A percentile compares a stretch with the other conserved stretches of the same genome.
Conservation (phyloP, 2,113 vertebrate genomes). For the Dascyllus trimaculatus region DNA sequence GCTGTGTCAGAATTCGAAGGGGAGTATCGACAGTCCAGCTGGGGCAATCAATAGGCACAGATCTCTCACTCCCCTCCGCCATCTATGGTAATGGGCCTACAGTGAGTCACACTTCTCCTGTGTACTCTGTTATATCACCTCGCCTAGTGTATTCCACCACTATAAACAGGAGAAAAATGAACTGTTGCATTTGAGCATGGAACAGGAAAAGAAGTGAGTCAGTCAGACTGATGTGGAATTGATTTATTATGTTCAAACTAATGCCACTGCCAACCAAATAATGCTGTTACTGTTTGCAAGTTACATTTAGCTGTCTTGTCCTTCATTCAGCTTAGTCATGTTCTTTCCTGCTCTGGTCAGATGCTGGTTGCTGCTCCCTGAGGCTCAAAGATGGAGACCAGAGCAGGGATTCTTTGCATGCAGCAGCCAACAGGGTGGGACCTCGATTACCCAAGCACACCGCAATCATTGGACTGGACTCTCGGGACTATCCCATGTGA, state of each 20-base stretch:
- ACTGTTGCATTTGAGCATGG: conserved; percentile 26
- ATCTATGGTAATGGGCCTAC: conserved; percentile 28
- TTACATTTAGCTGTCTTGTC: conserved; percentile 32
- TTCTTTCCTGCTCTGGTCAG: conserved; percentile 33
- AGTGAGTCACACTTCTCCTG: conserved; percentile 43
- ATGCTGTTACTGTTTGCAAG: not conserved
- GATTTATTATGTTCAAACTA: conserved; percentile 13
- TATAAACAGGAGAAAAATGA: conserved; percentile 46
- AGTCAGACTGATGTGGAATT: not conserved
- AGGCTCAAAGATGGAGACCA: conserved; percentile 37
- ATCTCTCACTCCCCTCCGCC: conserved; percentile 71
- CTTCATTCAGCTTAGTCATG: conserved; percentile 35
- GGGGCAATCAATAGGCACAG: conserved; percentile 55
- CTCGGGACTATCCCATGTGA: conserved; percentile 70
- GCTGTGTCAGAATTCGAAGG: conserved; percentile 67
- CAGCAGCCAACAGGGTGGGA: conserved; percentile 67
- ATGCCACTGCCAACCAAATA: conserved; percentile 3
- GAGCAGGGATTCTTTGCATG: conserved; percentile 24
- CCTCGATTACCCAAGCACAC: conserved; percentile 48
- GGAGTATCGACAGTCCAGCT: conserved; percentile 65
- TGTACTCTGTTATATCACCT: conserved; percentile 19
- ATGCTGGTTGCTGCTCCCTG: conserved; percentile 21
- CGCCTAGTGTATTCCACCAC: not conserved
- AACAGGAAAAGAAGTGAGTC: conserved; percentile 8
- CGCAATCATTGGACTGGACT: conserved; percentile 56